These are phyloP conservation scores for Lepilemur septentrionalis DNA, from an alignment of 2,797 vertebrate genomes.

Conservation along the genomic window DNA sequence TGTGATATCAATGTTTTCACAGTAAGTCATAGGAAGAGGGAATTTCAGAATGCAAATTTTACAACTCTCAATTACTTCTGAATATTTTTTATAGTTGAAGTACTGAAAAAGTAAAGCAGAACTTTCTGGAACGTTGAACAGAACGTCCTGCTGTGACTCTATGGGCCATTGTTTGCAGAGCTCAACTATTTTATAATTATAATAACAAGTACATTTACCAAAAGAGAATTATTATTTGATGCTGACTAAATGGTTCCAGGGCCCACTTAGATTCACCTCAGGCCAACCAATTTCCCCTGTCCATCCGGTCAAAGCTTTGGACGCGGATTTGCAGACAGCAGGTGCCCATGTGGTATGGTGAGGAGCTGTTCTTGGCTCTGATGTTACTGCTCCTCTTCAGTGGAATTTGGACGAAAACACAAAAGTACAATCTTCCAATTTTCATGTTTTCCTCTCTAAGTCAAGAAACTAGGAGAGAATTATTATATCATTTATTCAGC, in stretches of 20 bases:
- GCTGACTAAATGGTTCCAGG: background rate
- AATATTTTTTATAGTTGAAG: background rate
- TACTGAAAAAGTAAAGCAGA: background rate
- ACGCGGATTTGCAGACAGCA: background rate
- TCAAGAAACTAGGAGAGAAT: background rate
- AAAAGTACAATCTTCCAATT: constrained; percentile 17
- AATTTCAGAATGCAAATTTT: background rate
- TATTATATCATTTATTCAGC: background rate
- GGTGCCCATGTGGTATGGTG: background rate
- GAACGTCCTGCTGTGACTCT: background rate
- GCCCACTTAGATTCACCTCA: background rate
- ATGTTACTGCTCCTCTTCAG: background rate
- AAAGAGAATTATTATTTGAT: constrained; percentile 27
- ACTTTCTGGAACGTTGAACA: constrained; percentile 10
- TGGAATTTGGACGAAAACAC: constrained; percentile 20
- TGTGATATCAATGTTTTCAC: background rate
- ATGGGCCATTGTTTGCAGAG: background rate
- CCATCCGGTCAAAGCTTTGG: background rate
- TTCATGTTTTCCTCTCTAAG: background rate
- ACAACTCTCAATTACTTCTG: background rate
- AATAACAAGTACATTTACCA: background rate
- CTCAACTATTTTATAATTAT: background rate
- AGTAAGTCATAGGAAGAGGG: background rate
- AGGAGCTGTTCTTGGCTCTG: background rate
- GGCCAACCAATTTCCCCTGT: constrained; percentile 16